Evolutionary conservation across 2,888 invertebrate genomes (phyloP).

Genomic region (Neoaliturus tenellus): DNA sequence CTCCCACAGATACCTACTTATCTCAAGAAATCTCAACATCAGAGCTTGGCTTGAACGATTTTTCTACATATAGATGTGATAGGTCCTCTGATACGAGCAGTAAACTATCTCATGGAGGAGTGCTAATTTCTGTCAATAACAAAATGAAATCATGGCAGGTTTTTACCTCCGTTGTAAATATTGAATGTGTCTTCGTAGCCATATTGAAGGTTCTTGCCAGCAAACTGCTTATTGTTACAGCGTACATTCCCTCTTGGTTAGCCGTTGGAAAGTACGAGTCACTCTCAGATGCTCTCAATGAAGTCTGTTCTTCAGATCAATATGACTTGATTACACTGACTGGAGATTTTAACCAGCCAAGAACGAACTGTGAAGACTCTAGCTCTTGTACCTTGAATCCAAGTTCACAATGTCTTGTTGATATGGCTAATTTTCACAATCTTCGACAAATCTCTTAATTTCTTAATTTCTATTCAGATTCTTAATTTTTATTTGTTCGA

Average conservation of each 20-base stretch:
- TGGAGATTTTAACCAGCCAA: constrained; percentile 23
- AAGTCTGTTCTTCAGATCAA: neutral
- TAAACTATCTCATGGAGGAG: neutral
- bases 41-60: neutral
- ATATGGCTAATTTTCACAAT: neutral
- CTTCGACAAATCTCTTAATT: too few relatives aligned
- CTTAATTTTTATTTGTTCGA: too few relatives aligned
- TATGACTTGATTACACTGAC: neutral
- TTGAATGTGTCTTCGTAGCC: neutral
- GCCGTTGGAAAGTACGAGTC: neutral
- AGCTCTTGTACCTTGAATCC: neutral
- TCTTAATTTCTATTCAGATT: too few relatives aligned
- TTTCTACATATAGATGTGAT: neutral
- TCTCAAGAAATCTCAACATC: neutral
- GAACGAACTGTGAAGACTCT: neutral
- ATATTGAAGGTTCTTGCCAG: neutral
- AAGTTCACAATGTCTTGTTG: neutral
- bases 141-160: neutral
- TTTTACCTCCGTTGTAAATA: neutral
- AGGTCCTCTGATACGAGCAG: neutral
- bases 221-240: neutral
- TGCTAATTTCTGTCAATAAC: neutral
- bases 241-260: neutral
- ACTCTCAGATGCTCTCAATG: neutral
- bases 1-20: neutral